Conservation (phyloP, 1,140 invertebrate species). For the Solenopsis fugax region DNA sequence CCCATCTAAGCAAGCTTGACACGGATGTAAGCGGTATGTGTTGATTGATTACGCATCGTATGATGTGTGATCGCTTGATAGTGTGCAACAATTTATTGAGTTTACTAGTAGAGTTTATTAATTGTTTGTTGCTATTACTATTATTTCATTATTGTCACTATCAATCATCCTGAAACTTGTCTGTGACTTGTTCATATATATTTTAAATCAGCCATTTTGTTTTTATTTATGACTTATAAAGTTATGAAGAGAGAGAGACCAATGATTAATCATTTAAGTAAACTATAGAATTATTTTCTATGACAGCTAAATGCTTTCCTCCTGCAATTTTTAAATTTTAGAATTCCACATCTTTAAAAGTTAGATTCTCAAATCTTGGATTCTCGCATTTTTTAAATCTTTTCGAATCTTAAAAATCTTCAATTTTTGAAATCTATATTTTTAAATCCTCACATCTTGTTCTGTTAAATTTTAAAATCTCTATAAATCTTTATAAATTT, state of each 20-base stretch:
- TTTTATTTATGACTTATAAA: slow-evolving; percentile 12
- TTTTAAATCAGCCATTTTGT: slow-evolving; percentile 2
- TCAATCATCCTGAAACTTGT: slow-evolving; percentile 20
- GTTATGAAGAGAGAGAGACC: slow-evolving; percentile 19
- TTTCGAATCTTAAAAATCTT: background rate
- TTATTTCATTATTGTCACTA: background rate
- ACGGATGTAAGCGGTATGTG: slow-evolving; percentile 80
- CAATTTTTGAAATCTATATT: background rate
- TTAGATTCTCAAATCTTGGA: background rate
- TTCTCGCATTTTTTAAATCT: background rate
- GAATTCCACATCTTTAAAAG: background rate
- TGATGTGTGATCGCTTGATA: background rate
- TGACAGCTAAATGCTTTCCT: background rate
- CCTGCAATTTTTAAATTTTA: background rate
- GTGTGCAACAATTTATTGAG: slow-evolving; percentile 18
- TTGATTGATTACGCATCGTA: slow-evolving; percentile 30
- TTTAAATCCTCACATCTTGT: background rate
- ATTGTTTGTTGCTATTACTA: background rate
- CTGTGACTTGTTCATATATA: slow-evolving; percentile 35
- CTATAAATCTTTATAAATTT: background rate
- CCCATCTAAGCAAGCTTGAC: slow-evolving; percentile 76
- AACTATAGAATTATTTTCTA: background rate
- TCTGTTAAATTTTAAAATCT: slow-evolving; percentile 19
- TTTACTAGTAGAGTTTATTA: slow-evolving; percentile 51
- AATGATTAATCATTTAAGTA: background rate